Evolutionary conservation across 2,113 vertebrate species (phyloP).

Genomic region (Eptesicus fuscus): DNA sequence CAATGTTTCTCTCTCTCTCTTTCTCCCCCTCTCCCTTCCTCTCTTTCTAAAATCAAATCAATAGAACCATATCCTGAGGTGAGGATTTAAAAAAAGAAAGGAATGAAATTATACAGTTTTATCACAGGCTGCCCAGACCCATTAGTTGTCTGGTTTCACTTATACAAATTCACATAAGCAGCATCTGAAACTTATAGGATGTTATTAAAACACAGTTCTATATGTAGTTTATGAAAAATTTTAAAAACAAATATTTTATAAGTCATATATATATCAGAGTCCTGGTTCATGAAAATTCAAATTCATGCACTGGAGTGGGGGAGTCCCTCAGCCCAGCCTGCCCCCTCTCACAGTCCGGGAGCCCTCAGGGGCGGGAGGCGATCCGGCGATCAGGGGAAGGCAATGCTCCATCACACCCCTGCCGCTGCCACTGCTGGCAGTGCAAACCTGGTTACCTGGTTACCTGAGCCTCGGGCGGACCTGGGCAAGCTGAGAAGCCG

Average conservation of each 20-base stretch:
- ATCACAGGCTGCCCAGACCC: neutral
- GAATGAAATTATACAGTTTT: neutral
- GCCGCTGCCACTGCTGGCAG: too few species aligned
- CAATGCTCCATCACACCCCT: too few species aligned
- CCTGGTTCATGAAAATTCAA: too few species aligned
- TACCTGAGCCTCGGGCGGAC: too few species aligned
- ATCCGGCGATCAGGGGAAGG: too few species aligned
- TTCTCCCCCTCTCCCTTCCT: neutral
- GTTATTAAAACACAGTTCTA: neutral
- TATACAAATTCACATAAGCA: neutral
- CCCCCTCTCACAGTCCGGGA: too few species aligned
- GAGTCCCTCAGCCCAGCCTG: too few species aligned
- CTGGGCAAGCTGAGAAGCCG: too few species aligned
- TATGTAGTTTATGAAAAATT: slow-evolving; percentile 1
- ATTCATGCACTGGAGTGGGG: too few species aligned
- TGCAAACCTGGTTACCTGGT: too few species aligned
- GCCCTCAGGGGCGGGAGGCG: too few species aligned
- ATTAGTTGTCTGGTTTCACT: too few species aligned
- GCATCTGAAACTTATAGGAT: neutral
- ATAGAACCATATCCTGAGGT: neutral
- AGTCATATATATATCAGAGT: neutral
- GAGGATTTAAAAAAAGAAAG: neutral
- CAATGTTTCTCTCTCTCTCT: neutral
- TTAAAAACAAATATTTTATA: neutral
- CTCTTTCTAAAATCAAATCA: neutral